Evolutionary conservation across 2,113 vertebrate species (phyloP), one percentile per base, ranked within the genome.

Genomic region (Paralichthys olivaceus): DNA sequence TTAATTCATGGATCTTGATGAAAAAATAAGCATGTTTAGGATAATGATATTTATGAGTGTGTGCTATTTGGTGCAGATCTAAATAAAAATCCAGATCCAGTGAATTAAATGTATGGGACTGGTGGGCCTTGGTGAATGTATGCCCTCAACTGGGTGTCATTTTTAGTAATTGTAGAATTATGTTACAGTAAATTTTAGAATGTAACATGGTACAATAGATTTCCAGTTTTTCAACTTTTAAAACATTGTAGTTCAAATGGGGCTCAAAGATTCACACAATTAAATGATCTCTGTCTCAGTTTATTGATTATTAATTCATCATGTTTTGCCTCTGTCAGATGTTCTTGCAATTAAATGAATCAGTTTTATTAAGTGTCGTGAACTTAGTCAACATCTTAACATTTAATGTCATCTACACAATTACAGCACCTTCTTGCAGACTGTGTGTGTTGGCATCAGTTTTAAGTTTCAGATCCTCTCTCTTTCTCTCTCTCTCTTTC

Each of bases 381-480:
- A 63, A 69, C 2, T 28, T 4, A n/a, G 20, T 69, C 29, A 54
- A 47, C 4, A 7, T 47, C 15, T 47, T 47, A 47, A 17, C 13
- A 47, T 47, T 47, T 47, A 19, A 37, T 12, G 34, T 37, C 11
- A 20, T 28, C 51, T 65, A 25, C 20, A 58, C 20, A n/a, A 53
- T 23, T 25, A 54, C 23, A 64, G 43, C 25, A 58, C 69, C 62
- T 55, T 66, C 59, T 45, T 37, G 11, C 34, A 37, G 34, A 37
- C 68, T 75, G n/a, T 69, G 64, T 65, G 49, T 62, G 62, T 63
- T 66, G 28, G 65, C 54, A 19, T 59, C 66, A 63, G 13, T 14
- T 69, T 25, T 68, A 1, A 25, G 26, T 61, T 26, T 15, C 29
- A 8, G 17, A 37, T 62, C 22, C 0, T 9, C 58, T 19, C 9